A percentile compares a stretch with the other conserved stretches of the same genome.
Conservation (phyloP, 2,888 invertebrate genomes). For the Idaea biselata region DNA sequence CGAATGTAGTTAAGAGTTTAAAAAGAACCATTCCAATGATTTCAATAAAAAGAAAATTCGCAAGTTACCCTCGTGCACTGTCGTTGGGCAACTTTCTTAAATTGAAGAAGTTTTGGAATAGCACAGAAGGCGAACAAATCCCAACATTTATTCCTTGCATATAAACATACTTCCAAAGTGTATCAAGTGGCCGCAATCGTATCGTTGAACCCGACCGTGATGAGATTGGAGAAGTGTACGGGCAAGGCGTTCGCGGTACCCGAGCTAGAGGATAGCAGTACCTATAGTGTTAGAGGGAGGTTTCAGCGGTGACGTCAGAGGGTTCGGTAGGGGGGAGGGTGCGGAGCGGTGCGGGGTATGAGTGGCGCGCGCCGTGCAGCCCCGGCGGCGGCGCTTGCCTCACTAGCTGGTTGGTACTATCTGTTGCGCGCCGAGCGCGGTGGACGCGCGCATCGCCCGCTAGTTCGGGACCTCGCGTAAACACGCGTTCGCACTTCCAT, state of each 20-base stretch:
- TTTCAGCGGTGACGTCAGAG: constrained; percentile 72
- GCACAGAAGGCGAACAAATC: constrained; percentile 18
- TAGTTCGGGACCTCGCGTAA: constrained; percentile 58
- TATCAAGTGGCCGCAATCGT: constrained; percentile 30
- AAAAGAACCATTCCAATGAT: constrained; percentile 6
- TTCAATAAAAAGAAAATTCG: constrained; percentile 18
- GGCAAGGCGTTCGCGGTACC: constrained; percentile 54
- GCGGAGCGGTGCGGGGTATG: constrained; percentile 38
- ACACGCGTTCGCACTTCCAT: constrained; percentile 48
- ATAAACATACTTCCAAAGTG: constrained; percentile 28
- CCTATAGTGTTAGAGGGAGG: constrained; percentile 58
- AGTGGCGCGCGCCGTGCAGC: constrained; percentile 57
- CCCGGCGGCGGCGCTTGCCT: constrained; percentile 38
- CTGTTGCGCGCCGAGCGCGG: constrained; percentile 74
- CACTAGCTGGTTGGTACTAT: constrained; percentile 52
- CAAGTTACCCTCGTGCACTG: constrained; percentile 15
- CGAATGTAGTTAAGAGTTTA: background rate
- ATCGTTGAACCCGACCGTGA: constrained; percentile 33
- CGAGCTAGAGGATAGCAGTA: background rate
- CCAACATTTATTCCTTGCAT: constrained; percentile 29
- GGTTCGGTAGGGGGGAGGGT: constrained; percentile 34
- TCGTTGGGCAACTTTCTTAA: constrained; percentile 7
- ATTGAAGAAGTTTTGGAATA: constrained; percentile 24
- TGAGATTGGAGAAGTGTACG: constrained; percentile 40
- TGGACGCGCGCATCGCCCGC: constrained; percentile 57